Evolutionary conservation across 2,888 invertebrate species (phyloP).

Genomic region (Eilema caniola): DNA sequence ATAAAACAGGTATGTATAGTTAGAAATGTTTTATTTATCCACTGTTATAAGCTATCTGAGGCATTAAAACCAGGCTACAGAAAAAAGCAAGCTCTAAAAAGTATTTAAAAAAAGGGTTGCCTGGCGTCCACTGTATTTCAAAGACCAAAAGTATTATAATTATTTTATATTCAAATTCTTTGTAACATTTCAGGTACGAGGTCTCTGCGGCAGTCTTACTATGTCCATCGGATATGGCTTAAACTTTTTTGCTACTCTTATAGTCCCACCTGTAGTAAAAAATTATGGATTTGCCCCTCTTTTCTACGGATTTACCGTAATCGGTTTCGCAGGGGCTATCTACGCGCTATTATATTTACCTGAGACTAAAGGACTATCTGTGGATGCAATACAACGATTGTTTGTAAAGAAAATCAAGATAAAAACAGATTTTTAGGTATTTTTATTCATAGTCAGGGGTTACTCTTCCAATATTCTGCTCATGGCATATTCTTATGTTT

Average conservation of each 20-base stretch:
- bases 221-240: conserved; percentile 71
- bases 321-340: conserved; percentile 69
- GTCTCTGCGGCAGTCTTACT: conserved; percentile 67
- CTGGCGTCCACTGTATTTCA: too few species aligned
- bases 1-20: too few species aligned
- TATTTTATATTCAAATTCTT: neutral
- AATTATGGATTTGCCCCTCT: conserved; percentile 69
- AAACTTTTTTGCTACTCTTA: conserved; percentile 72
- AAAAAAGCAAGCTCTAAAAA: too few species aligned
- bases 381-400: conserved; percentile 70
- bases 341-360: conserved; percentile 74
- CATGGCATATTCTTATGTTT: too few species aligned
- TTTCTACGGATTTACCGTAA: conserved; percentile 73
- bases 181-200: conserved; percentile 63
- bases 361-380: conserved; percentile 80
- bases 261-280: conserved; percentile 72
- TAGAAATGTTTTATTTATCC: too few species aligned
- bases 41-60: too few species aligned
- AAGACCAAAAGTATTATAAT: too few species aligned
- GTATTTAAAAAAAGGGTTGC: too few species aligned
- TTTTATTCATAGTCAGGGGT: too few species aligned
- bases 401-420: conserved; percentile 62
- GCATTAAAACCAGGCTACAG: too few species aligned
- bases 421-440: conserved; percentile 8
- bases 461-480: too few species aligned